Percentiles rank a stretch among this genome's conserved stretches.
Evolutionary conservation across 2,797 vertebrate species (phyloP).

Genomic region (Phoeniculus purpureus): DNA sequence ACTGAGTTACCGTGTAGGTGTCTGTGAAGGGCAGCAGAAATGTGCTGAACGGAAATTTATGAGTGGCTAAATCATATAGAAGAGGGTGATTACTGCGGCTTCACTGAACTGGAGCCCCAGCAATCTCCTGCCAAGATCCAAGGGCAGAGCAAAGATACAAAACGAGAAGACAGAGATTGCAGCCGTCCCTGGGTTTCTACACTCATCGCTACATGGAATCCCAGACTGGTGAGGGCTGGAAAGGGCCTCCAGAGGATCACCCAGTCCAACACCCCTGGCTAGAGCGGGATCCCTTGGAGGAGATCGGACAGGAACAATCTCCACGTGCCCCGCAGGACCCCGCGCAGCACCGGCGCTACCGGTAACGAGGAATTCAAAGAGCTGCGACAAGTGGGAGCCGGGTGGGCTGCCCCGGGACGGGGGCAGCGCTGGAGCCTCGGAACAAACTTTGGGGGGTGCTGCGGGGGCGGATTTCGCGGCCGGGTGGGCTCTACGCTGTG

Average conservation of each 20-base stretch:
- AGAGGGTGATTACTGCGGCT: neutral
- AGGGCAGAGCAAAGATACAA: neutral
- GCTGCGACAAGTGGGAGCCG: neutral
- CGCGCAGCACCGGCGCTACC: neutral
- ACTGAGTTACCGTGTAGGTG: accelerated
- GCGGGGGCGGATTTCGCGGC: neutral
- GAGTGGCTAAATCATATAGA: neutral
- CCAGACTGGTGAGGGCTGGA: too few species aligned
- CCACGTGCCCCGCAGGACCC: neutral
- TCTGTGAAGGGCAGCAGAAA: neutral
- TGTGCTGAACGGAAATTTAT: neutral
- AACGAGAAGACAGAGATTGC: neutral
- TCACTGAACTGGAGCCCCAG: neutral
- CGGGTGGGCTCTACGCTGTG: neutral
- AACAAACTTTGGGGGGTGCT: neutral
- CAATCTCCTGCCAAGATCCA: slow-evolving; percentile 3
- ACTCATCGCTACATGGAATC: neutral
- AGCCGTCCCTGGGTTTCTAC: accelerated
- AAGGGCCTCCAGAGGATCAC: too few species aligned
- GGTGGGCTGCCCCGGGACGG: neutral
- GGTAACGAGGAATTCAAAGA: neutral
- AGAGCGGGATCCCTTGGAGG: too few species aligned
- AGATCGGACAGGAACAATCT: neutral
- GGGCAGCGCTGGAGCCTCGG: neutral
- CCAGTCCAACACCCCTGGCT: too few species aligned